A percentile compares a stretch with the other conserved stretches of the same genome.
Conservation (phyloP, 2,888 invertebrate species). For the Theretra japonica region DNA sequence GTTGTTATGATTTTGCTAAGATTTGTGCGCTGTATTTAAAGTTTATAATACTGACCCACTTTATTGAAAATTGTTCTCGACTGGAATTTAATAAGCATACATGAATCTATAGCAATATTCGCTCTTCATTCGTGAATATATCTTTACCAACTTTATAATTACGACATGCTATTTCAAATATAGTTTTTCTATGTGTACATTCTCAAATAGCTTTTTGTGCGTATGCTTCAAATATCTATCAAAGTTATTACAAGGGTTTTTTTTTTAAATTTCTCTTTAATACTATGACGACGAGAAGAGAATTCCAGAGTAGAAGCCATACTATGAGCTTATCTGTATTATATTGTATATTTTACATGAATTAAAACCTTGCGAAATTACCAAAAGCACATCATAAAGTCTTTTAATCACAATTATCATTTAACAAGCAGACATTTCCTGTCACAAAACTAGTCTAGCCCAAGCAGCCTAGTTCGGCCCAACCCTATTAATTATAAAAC, state of each 20-base stretch:
- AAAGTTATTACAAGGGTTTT: too few relatives aligned
- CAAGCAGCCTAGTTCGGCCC: neutral
- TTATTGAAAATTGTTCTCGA: constrained; percentile 13
- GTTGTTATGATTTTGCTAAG: constrained; percentile 4
- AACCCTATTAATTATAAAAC: constrained; percentile 9
- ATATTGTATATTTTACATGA: too few relatives aligned
- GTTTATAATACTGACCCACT: constrained; percentile 11
- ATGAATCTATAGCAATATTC: neutral
- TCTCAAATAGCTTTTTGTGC: too few relatives aligned
- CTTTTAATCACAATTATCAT: neutral
- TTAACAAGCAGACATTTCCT: neutral
- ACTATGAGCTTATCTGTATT: too few relatives aligned
- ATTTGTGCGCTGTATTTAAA: neutral
- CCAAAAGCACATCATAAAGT: neutral
- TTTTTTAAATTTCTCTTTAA: too few relatives aligned
- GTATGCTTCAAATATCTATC: too few relatives aligned
- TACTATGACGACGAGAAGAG: too few relatives aligned
- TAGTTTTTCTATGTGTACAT: too few relatives aligned
- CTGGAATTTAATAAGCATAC: constrained; percentile 7
- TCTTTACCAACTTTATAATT: too few relatives aligned
- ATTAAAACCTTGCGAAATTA: too few relatives aligned
- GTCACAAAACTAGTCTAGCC: neutral
- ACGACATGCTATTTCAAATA: neutral
- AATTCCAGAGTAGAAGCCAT: too few relatives aligned
- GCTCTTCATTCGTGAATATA: too few relatives aligned